Base-by-base conservation (phyloP, 2,113 vertebrate genomes). In the Cricetomys ansorgei region DNA sequence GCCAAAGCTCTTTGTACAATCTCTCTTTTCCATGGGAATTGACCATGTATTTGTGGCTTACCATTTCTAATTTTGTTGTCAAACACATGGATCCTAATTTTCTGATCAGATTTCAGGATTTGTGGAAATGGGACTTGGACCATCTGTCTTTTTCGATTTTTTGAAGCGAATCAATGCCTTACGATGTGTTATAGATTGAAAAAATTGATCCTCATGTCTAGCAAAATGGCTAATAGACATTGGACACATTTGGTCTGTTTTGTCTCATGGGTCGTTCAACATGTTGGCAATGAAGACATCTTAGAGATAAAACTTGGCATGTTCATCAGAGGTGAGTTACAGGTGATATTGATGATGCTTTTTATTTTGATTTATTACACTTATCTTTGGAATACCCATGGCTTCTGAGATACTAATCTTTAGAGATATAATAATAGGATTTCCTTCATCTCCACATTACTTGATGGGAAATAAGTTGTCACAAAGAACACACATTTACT, bases 361-460 rank as follows among this genome's bases (percentile, higher is more conserved):
- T 96, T 96, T 97, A 96, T 97, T 97, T 94, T 88, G 48, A 45
- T 92, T 98, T 98, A 98, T 98, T 97, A 95, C 37, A 97, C 69
- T 94, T 97, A 95, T 97, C 96, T 84, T 85, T 88, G 67, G 91
- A 95, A 94, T 96, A 97, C 93, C 83, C 25, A 37, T 80, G 72
- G 75, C 88, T 97, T 57, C 96, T 96, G 85, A 94, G 97, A 98
- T 98, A 97, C 97, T 89, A 93, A 97, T 98, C 94, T 97, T 53
- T 57, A 92, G 88, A 75, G 65, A 92, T 89, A 90, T 83, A 84
- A 96, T 97, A 97, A 96, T 83, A 97, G 88, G 96, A 96, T 72
- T 97, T 95, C 77, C 43, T 89, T 93, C 91, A 95, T 97, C 67
- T 96, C 94, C 91, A 88, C 57, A 91, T 97, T 95, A 97, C 91